phyloP scores from a whole-genome alignment of 1,140 invertebrate genomes.

The Brachionus koreanus region DNA sequence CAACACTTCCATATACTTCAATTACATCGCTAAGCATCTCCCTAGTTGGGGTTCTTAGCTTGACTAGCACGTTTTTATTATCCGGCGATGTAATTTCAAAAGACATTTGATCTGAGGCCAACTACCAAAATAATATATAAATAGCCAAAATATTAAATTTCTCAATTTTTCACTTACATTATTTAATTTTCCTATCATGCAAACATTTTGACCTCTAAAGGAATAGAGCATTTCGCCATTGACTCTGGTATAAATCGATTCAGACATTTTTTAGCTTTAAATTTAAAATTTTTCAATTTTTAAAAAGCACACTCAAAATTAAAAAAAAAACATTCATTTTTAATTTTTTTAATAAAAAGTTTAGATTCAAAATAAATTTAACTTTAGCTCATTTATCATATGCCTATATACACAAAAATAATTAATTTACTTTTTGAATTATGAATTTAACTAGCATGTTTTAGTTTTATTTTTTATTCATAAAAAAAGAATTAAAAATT shows the following conservation, averaged over 20 bases:
- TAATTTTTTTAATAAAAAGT: neutral
- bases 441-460: neutral
- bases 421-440: neutral
- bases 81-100: conserved; percentile 25
- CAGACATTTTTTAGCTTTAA: conserved; percentile 24
- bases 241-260: conserved; percentile 15
- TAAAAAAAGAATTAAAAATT: neutral
- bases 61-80: conserved; percentile 1
- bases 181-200: conserved; percentile 28
- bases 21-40: conserved; percentile 34
- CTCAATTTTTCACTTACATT: neutral
- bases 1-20: conserved; percentile 42
- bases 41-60: conserved; percentile 27
- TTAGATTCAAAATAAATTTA: neutral
- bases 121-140: neutral
- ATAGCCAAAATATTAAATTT: neutral
- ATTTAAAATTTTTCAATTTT: neutral
- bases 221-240: conserved; percentile 16
- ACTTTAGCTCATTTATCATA: neutral
- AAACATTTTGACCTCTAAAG: conserved; percentile 19
- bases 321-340: neutral
- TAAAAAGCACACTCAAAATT: conserved; percentile 31
- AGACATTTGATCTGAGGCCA: conserved; percentile 19
- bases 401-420: neutral
- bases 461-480: neutral